phyloP scores from a whole-genome alignment of 2,797 vertebrate species.

The Crocidura indochinensis region DNA sequence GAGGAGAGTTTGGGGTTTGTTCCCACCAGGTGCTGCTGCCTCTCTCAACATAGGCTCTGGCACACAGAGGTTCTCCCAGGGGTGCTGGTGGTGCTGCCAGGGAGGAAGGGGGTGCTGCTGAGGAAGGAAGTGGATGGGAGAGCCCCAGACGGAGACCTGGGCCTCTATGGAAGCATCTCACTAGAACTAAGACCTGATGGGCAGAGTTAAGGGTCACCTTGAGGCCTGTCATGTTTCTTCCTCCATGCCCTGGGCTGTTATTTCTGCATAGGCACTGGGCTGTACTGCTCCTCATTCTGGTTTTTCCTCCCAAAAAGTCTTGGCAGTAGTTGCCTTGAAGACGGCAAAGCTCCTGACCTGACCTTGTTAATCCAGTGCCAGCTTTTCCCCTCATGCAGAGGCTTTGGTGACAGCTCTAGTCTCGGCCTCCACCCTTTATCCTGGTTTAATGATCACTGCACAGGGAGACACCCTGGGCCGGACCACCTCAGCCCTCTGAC shows the following conservation, averaged over 20 bases:
- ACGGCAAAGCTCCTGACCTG: not conserved
- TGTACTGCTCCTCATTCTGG: too few relatives aligned
- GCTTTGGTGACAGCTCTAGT: not conserved
- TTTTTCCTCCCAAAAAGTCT: too few relatives aligned
- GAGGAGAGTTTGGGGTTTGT: constrained; percentile 75
- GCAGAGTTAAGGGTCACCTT: too few relatives aligned
- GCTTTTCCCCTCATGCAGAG: not conserved
- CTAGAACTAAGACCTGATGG: too few relatives aligned
- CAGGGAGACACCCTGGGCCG: not conserved
- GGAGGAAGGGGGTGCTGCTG: not conserved
- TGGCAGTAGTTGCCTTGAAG: not conserved
- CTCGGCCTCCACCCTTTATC: constrained; percentile 53
- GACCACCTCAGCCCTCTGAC: not conserved
- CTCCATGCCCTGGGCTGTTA: too few relatives aligned
- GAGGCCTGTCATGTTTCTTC: too few relatives aligned
- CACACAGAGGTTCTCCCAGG: not conserved
- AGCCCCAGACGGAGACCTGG: not conserved
- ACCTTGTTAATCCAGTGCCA: not conserved
- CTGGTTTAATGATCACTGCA: constrained; percentile 54
- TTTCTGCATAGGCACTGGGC: too few relatives aligned
- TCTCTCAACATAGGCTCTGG: constrained; percentile 49
- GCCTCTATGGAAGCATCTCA: too few relatives aligned
- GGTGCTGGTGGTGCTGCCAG: not conserved
- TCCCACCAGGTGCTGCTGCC: constrained; percentile 71
- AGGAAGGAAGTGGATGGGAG: not conserved